phyloP scores from a whole-genome alignment of 2,888 invertebrate species.

The Hydriomena furcata region DNA sequence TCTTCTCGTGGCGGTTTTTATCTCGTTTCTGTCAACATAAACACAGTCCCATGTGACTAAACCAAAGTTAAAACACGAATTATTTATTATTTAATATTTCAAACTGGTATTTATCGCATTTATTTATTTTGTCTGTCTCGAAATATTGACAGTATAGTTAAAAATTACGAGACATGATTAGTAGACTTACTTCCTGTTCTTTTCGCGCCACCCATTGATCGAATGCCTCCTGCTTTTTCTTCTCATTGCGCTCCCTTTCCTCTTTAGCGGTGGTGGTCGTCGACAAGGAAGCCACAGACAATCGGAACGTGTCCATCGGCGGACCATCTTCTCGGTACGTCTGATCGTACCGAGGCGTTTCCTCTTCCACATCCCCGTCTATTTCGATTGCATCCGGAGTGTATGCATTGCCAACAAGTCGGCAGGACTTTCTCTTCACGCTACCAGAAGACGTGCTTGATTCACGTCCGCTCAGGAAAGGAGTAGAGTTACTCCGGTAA shows the following conservation, averaged over 20 bases:
- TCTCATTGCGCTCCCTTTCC: conserved; percentile 70
- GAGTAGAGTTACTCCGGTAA: conserved; percentile 74
- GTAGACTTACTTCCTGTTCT: conserved; percentile 72
- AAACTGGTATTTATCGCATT: too few relatives aligned
- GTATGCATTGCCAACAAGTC: conserved; percentile 43
- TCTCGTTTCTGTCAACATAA: conserved; percentile 54
- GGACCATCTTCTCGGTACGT: conserved; percentile 70
- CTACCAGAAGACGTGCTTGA: conserved; percentile 63
- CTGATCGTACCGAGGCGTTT: conserved; percentile 59
- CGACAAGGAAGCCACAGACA: conserved; percentile 72
- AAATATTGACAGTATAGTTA: too few relatives aligned
- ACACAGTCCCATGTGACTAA: too few relatives aligned
- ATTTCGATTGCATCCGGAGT: conserved; percentile 18
- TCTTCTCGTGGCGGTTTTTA: conserved; percentile 58
- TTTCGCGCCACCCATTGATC: conserved; percentile 71
- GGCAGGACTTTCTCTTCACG: conserved; percentile 70
- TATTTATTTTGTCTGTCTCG: too few relatives aligned
- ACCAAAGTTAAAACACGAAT: too few relatives aligned
- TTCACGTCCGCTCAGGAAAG: conserved; percentile 65
- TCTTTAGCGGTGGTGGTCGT: conserved; percentile 75
- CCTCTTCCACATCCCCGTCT: conserved; percentile 44
- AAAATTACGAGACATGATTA: too few relatives aligned
- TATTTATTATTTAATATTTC: too few relatives aligned
- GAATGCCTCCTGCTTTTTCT: conserved; percentile 68
- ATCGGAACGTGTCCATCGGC: conserved; percentile 62